Percentiles rank a stretch among this genome's conserved stretches.
Conservation (phyloP, 1,140 invertebrate species). For the Pinna nobilis region DNA sequence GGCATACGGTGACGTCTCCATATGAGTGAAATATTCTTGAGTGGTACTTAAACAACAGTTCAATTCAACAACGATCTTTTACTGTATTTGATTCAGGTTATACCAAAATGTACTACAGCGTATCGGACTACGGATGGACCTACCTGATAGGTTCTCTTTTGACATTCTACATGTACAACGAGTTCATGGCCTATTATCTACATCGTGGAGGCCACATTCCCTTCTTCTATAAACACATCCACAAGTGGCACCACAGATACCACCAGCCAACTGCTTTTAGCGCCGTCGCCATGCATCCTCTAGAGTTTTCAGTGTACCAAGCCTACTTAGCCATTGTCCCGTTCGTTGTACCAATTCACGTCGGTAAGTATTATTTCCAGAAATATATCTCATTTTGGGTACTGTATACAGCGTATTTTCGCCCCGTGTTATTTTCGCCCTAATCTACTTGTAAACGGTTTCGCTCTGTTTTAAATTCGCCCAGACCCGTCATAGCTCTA, state of each 20-base stretch:
- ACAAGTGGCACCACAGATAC: slow-evolving; percentile 85
- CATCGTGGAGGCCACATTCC: slow-evolving; percentile 83
- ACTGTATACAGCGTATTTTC: too few species aligned
- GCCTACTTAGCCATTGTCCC: slow-evolving; percentile 35
- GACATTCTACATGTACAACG: slow-evolving; percentile 74
- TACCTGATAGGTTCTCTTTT: slow-evolving; percentile 73
- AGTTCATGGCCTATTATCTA: slow-evolving; percentile 82
- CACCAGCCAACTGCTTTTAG: slow-evolving; percentile 83
- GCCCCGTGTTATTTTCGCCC: background rate
- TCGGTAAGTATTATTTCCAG: slow-evolving; percentile 47
- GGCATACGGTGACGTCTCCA: too few species aligned
- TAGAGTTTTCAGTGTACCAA: slow-evolving; percentile 73
- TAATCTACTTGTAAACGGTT: too few species aligned
- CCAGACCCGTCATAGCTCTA: too few species aligned
- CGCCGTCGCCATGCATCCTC: slow-evolving; percentile 84
- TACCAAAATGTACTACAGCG: slow-evolving; percentile 80
- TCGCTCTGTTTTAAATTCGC: too few species aligned
- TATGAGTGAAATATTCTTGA: too few species aligned
- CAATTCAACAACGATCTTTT: background rate
- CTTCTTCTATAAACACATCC: slow-evolving; percentile 83
- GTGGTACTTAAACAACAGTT: too few species aligned
- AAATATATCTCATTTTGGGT: too few species aligned
- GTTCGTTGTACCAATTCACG: slow-evolving; percentile 56
- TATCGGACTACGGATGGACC: slow-evolving; percentile 79
- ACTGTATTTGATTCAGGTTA: slow-evolving; percentile 70